Base-by-base conservation (phyloP, 2,888 invertebrate species). In the Julus scanicus region DNA sequence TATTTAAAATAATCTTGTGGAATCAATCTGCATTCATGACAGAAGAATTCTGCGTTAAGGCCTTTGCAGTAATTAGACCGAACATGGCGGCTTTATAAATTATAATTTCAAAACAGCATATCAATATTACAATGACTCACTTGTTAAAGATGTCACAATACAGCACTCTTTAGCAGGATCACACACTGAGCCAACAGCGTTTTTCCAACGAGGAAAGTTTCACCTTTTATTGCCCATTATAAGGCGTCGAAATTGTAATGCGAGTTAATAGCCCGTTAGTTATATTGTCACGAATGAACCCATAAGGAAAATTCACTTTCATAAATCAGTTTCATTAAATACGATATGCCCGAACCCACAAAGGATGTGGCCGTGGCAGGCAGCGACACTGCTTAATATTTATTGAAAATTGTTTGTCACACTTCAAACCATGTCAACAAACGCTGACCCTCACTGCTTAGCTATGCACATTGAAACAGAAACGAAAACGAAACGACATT, bases 181-280 rank as follows among this genome's bases (percentile, higher is more conserved):
- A 5, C 57, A 57, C 17, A 57, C 17, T 57, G 17, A 17, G 57
- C 57, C 57, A 57, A 15, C 57, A 57, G 57, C 57, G 57, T 57
- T 57, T 57, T 17, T 57, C 5, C 17, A 57, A 57, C 13, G 57
- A 57, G 57, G 57, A 57, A 57, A 57, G 57, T 57, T 57, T 17
- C 57, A 57, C 57, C 57, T 15, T 57, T 57, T 57, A 57, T 57
- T 17, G 57, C 2, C 57, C 57, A 57, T 57, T 57, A 57, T 57
- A 17, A 57, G 57, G 57, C 57, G 57, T 17, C 57, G 17, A 57
- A 57, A 57, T 57, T 57, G 17, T 57, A 57, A 57, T 57, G 57
- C 57, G 57, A 57, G 57, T 57, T 57, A 57, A 57, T 57, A 57
- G 57, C 57, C 57, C 57, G 57, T 57, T 57, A 57, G 57, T 57